Evolutionary conservation across 2,888 invertebrate species (phyloP), one percentile per base, ranked within the genome.

Genomic region (Panorpa germanica): DNA sequence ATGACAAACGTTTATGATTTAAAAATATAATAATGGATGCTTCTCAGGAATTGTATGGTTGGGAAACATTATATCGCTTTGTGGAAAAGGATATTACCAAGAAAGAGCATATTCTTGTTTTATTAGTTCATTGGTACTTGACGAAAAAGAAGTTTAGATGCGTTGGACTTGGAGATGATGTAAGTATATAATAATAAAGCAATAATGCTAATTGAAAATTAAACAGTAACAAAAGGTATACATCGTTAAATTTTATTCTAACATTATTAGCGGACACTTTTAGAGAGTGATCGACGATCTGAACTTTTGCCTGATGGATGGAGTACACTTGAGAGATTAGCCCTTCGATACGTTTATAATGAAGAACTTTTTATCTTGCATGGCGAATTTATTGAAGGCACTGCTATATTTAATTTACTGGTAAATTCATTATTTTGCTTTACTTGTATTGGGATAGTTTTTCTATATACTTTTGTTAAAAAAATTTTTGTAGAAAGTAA

Each of bases 231-330:
- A n/a, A n/a, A n/a, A n/a, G n/a, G n/a, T n/a, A n/a, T n/a, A n/a
- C n/a, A n/a, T n/a, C n/a, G n/a, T n/a, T n/a, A n/a, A n/a, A n/a
- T n/a, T n/a, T n/a, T n/a, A n/a, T n/a, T n/a, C n/a, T n/a, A n/a
- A n/a, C n/a, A n/a, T n/a, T n/a, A n/a, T n/a, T n/a, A n/a, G n/a
- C n/a, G n/a, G 51, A 62, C 60, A 5, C 46, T 68, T 15, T 49
- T 62, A 19, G 60, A 62, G 8, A 57, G 61, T 42, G 76, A 77
- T 46, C 53, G 53, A 11, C 63, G 65, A 28, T 65, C 65, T 34
- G 85, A 86, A 50, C 47, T 74, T 23, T 52, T 86, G 10, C 83
- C 85, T 3, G 58, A 63, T 20, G 69, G 66, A 23, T 86, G 85
- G 85, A 83, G 73, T 49, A 57, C 59, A 26, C 57, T 57, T 25